Conservation (phyloP, 1,140 invertebrate species). For the Megalonaias nervosa region DNA sequence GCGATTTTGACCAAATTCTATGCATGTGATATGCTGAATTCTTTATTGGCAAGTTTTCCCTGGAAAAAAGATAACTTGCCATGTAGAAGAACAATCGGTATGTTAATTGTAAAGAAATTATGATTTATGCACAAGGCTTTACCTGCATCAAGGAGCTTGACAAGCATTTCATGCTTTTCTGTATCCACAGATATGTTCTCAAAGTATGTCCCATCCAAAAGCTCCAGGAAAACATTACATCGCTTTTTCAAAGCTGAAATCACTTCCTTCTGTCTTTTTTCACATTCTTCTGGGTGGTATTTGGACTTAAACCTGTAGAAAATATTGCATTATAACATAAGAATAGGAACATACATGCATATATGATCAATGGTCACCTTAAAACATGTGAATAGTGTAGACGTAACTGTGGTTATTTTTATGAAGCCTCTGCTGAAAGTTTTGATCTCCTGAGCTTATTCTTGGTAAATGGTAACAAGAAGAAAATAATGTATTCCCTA, state of each 20-base stretch:
- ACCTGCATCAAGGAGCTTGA: constrained; percentile 91
- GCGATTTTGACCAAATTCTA: too few species aligned
- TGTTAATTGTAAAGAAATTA: neutral
- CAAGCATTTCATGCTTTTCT: constrained; percentile 87
- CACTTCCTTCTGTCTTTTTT: constrained; percentile 92
- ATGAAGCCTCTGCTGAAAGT: neutral
- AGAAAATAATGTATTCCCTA: neutral
- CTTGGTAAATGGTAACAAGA: neutral
- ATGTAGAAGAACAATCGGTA: too few species aligned
- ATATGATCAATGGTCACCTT: neutral
- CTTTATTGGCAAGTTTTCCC: too few species aligned
- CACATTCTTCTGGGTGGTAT: constrained; percentile 97
- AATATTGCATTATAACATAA: neutral
- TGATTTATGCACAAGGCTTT: constrained; percentile 17
- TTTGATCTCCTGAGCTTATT: neutral
- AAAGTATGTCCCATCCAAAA: constrained; percentile 83
- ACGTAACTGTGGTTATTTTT: neutral
- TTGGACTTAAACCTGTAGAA: constrained; percentile 95
- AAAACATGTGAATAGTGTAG: neutral
- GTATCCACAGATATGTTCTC: constrained; percentile 88
- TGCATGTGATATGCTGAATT: too few species aligned
- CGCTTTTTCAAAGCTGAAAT: constrained; percentile 87
- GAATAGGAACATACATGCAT: neutral
- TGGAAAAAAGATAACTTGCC: too few species aligned
- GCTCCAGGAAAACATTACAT: constrained; percentile 90